These are phyloP conservation scores for Osmerus mordax DNA, from an alignment of 2,113 vertebrate species.

Conservation along the genomic window DNA sequence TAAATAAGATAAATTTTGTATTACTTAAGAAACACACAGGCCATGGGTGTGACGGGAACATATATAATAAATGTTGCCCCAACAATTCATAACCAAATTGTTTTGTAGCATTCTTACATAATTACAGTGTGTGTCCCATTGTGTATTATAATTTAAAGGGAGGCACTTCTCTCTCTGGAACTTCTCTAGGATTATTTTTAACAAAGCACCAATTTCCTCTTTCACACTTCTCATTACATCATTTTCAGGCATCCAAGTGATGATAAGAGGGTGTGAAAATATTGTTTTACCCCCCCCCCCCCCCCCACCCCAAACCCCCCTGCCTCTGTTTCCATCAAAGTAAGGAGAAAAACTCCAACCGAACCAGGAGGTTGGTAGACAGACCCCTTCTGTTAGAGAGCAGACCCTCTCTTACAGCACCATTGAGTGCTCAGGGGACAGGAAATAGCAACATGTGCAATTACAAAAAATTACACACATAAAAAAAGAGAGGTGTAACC, in stretches of 20 bases:
- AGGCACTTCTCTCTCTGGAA: too few species aligned
- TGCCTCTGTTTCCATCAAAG: slow-evolving; percentile 16
- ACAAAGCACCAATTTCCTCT: not conserved
- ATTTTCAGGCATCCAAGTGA: not conserved
- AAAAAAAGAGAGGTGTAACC: slow-evolving; percentile 7
- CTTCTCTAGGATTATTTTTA: not conserved
- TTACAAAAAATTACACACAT: slow-evolving; percentile 29
- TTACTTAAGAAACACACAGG: too few species aligned
- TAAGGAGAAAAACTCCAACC: slow-evolving; percentile 30
- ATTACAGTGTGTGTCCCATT: too few species aligned
- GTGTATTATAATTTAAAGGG: too few species aligned
- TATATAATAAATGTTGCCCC: too few species aligned
- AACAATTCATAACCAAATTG: too few species aligned
- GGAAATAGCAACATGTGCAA: slow-evolving; percentile 50
- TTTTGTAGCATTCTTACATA: too few species aligned
- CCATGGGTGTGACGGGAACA: too few species aligned
- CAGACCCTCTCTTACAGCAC: slow-evolving; percentile 25
- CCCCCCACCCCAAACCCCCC: not conserved
- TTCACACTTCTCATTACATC: not conserved
- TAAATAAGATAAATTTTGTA: too few species aligned
- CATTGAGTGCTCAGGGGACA: slow-evolving; percentile 34
- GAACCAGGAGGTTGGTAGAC: slow-evolving; percentile 15
- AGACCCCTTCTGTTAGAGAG: slow-evolving; percentile 38
- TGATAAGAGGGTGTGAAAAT: slow-evolving; percentile 1
- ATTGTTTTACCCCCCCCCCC: not conserved